Base-by-base conservation (phyloP, 2,888 invertebrate genomes). In the Zaprionus bogoriensis region DNA sequence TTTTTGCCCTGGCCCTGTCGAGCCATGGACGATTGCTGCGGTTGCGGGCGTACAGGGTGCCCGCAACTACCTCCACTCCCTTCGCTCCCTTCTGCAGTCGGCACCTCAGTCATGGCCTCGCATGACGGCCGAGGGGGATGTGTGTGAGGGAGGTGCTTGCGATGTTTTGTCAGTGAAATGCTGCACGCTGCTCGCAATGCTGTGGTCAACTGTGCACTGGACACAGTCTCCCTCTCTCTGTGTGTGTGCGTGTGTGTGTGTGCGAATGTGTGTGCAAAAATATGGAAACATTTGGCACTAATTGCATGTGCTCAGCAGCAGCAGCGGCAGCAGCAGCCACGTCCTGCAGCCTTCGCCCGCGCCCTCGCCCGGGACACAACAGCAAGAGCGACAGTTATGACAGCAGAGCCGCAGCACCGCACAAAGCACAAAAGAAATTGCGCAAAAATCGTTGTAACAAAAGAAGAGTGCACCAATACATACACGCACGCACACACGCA, bases 211-310 rank as follows among this genome's bases (percentile, higher is more conserved):
- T 69, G 64, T 71, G 74, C 45, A 69, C 69, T 71, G 54, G 58
- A 68, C 74, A 46, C 41, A 23, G 36, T 32, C 32, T 32, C 19
- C 22, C 7, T 9, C 25, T 10, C 22, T 10, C n/a, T 45, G 45
- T 19, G 27, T 28, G 45, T 30, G 46, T 17, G 41, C 22, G 41
- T 19, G 7, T 5, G 30, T 54, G 32, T 39, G 38, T 50, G 44
- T 44, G 55, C 46, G 46, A 55, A 42, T 39, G 55, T 59, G 60
- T 67, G 51, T 60, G 67, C 54, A 85, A 82, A 87, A 87, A 88
- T 88, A 88, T 88, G 88, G 88, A 89, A 89, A 89, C 88, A 89
- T 89, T 89, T 89, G 88, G 87, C 88, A 89, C 88, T 89, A 89
- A 89, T 89, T 89, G 89, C 89, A 83, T 85, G 70, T 82, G 83